Evolutionary conservation across 2,888 invertebrate genomes (phyloP).

Genomic region (Pasiphila rectangulata): DNA sequence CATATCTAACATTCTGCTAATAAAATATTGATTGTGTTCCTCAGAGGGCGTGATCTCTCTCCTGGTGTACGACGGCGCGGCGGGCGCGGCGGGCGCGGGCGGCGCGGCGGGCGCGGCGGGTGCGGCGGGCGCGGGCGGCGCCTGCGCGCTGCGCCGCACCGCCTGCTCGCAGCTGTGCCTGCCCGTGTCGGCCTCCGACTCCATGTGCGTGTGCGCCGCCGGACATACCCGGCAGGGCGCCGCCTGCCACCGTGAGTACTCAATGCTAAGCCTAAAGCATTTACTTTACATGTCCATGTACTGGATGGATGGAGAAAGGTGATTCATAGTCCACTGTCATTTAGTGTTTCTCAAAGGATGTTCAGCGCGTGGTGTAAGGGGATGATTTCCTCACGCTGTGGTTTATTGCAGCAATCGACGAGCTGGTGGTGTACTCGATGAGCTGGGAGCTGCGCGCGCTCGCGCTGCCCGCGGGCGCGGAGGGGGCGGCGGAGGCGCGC

Average conservation of each 20-base stretch:
- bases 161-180: conserved; percentile 89
- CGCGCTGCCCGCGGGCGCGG: conserved; percentile 57
- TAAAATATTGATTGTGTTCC: no score
- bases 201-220: conserved; percentile 88
- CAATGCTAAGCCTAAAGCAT: no score
- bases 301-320: no score
- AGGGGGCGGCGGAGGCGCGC: conserved; percentile 83
- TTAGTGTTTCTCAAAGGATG: no score
- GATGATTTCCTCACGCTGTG: not conserved
- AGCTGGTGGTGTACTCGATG: conserved; percentile 88
- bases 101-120: conserved; percentile 78
- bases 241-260: conserved; percentile 17
- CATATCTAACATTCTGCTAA: no score
- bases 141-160: conserved; percentile 81
- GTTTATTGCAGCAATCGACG: conserved; percentile 74
- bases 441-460: conserved; percentile 86
- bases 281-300: no score
- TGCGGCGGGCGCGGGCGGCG: conserved; percentile 61
- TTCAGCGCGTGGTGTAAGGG: no score
- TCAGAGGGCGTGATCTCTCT: no score
- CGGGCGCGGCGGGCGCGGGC: no score
- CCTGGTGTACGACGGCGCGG: no score
- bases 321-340: no score
- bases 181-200: conserved; percentile 77
- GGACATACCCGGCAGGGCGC: conserved; percentile 66